Conservation (phyloP, 2,888 invertebrate genomes). For the Meteorus cinctellus region DNA sequence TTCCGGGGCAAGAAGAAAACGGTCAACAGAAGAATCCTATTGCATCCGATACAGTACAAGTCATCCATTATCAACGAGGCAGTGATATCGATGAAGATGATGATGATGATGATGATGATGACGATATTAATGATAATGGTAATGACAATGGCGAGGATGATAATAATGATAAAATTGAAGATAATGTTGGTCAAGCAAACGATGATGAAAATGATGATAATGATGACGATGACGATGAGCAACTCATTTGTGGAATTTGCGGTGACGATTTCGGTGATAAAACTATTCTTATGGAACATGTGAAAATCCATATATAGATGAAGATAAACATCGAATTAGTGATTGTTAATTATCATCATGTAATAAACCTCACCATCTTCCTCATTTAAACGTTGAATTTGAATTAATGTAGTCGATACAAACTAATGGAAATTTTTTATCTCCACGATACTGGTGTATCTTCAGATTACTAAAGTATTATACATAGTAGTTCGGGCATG, state of each 20-base stretch:
- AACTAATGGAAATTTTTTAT: too few relatives aligned
- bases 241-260: conserved; percentile 70
- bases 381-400: too few relatives aligned
- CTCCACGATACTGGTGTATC: not conserved
- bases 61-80: conserved; percentile 8
- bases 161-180: too few relatives aligned
- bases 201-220: conserved; percentile 55
- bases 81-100: conserved; percentile 38
- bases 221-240: conserved; percentile 61
- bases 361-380: not conserved
- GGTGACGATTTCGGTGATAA: conserved; percentile 69
- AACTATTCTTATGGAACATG: conserved; percentile 69
- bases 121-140: conserved; percentile 57
- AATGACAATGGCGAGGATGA: conserved; percentile 60
- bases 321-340: not conserved
- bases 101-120: conserved; percentile 44
- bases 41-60: conserved; percentile 1
- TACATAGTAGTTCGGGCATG: too few relatives aligned
- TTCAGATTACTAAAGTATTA: too few relatives aligned
- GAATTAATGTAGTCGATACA: too few relatives aligned
- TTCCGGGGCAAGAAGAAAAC: conserved; percentile 11
- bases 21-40: not conserved
- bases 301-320: conserved; percentile 70
- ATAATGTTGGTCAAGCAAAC: conserved; percentile 39
- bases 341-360: not conserved